Conservation (phyloP, 2,113 vertebrate genomes). For the Corynorhinus townsendii region DNA sequence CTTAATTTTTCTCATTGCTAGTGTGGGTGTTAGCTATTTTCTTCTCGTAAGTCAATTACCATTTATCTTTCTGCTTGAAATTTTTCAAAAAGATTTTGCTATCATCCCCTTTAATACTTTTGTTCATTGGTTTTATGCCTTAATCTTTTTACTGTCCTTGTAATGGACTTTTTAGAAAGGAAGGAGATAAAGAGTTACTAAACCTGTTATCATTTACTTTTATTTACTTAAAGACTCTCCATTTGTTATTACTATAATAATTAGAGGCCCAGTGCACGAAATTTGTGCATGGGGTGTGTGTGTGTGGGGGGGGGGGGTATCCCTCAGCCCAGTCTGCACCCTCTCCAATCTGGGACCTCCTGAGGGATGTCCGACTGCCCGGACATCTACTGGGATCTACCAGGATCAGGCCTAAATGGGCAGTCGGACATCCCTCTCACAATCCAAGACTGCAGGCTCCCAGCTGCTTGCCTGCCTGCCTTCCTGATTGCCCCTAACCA, state of each 20-base stretch:
- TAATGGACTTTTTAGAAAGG: not conserved
- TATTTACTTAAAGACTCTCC: not conserved
- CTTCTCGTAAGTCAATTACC: not conserved
- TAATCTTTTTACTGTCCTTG: not conserved
- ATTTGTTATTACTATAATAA: not conserved
- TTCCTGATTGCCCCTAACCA: too few species aligned
- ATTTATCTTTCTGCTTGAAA: not conserved
- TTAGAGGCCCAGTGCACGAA: too few species aligned
- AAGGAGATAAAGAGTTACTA: not conserved
- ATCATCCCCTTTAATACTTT: not conserved
- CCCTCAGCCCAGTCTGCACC: too few species aligned
- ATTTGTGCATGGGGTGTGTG: too few species aligned
- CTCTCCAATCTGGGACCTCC: too few species aligned
- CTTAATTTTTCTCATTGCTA: not conserved
- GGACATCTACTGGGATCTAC: too few species aligned
- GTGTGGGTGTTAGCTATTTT: not conserved
- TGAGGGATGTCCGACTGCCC: too few species aligned
- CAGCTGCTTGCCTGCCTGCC: too few species aligned
- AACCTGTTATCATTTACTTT: not conserved
- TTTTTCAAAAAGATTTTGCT: not conserved
- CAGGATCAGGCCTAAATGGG: too few species aligned
- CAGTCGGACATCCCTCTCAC: too few species aligned
- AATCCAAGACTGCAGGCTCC: too few species aligned
- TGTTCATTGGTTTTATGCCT: not conserved
- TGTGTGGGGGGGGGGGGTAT: too few species aligned